Conservation (phyloP, 2,888 invertebrate species). For the Hydropsyche betteni region DNA sequence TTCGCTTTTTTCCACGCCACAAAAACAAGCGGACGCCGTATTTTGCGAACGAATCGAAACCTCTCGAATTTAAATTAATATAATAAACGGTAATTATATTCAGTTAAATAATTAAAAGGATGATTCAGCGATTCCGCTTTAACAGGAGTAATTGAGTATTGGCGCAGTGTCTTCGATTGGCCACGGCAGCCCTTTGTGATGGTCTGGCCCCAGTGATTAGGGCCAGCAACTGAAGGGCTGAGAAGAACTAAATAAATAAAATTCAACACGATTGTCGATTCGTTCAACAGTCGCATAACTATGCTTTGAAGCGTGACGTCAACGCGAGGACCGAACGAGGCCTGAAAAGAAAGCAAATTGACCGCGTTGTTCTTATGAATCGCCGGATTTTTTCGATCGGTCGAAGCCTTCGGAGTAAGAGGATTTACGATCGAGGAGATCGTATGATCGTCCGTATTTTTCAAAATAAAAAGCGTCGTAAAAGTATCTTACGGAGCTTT, state of each 20-base stretch:
- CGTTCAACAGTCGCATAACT: constrained; percentile 16
- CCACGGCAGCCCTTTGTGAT: constrained; percentile 25
- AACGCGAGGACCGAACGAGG: not conserved
- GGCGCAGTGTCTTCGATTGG: constrained; percentile 26
- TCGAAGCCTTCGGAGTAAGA: no score
- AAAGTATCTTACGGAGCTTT: not conserved
- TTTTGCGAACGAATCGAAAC: not conserved
- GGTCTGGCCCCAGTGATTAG: constrained; percentile 11
- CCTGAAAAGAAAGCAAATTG: not conserved
- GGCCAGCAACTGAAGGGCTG: not conserved
- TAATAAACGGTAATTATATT: not conserved
- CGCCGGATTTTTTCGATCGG: no score
- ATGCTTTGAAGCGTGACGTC: not conserved
- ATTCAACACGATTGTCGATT: constrained; percentile 18
- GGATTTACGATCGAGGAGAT: no score
- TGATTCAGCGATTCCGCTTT: constrained; percentile 7
- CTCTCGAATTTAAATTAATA: constrained; percentile 2
- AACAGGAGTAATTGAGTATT: constrained; percentile 28
- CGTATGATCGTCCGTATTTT: not conserved
- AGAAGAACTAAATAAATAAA: not conserved
- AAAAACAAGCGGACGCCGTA: not conserved
- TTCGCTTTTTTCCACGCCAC: no score
- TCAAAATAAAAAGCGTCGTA: not conserved
- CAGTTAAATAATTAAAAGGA: constrained; percentile 34
- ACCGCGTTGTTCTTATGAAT: no score